These are phyloP conservation scores for Thripadectes ignobilis DNA, from an alignment of 2,797 vertebrate genomes.

Conservation along the genomic window DNA sequence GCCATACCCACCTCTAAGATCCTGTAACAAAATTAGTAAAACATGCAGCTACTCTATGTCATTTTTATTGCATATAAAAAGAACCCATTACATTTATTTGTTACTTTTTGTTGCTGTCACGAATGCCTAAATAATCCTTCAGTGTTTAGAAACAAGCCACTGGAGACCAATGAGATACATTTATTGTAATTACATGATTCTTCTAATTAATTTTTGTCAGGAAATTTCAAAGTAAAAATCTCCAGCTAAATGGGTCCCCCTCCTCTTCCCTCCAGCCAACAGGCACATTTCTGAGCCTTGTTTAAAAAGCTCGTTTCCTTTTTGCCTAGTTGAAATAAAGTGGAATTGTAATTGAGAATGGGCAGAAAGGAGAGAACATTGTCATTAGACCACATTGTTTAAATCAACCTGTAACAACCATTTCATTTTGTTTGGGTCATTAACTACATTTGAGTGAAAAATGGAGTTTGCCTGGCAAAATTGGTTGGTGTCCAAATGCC, in stretches of 20 bases:
- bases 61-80: constrained; percentile 47
- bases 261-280: neutral
- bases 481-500: constrained; percentile 39
- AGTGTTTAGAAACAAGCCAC: constrained; percentile 67
- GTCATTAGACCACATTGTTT: constrained; percentile 54
- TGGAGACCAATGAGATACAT: constrained; percentile 60
- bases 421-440: constrained; percentile 61
- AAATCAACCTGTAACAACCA: constrained; percentile 58
- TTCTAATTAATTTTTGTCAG: constrained; percentile 73
- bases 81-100: constrained; percentile 56
- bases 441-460: constrained; percentile 59
- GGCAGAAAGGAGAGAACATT: constrained; percentile 38
- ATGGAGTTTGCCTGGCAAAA: constrained; percentile 32
- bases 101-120: constrained; percentile 56
- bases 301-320: neutral
- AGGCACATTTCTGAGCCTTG: neutral
- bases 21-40: constrained; percentile 21
- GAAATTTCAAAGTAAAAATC: constrained; percentile 64
- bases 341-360: constrained; percentile 17
- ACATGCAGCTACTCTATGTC: constrained; percentile 10
- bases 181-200: constrained; percentile 68
- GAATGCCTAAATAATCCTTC: constrained; percentile 63
- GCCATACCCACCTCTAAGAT: neutral
- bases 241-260: neutral
- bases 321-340: constrained; percentile 25